Conservation (phyloP, 1,140 invertebrate genomes). For the Drosophila takahashii region DNA sequence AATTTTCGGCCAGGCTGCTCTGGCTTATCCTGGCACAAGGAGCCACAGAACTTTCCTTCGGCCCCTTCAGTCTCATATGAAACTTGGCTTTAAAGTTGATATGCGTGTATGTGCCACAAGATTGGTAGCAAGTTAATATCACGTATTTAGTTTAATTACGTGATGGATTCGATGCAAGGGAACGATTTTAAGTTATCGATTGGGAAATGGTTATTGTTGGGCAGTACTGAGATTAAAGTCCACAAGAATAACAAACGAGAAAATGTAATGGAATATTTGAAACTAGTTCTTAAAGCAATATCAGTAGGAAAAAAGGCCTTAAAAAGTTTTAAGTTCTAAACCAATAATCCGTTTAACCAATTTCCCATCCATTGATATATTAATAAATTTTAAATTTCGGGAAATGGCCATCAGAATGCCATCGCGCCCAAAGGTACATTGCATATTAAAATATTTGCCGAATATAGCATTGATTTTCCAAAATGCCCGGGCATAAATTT, state of each 20-base stretch:
- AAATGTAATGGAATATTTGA: not conserved
- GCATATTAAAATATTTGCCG: slow-evolving; percentile 44
- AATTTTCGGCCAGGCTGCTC: slow-evolving; percentile 53
- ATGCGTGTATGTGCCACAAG: slow-evolving; percentile 38
- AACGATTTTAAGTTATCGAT: slow-evolving; percentile 48
- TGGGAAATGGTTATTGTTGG: not conserved
- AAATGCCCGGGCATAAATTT: slow-evolving; percentile 14
- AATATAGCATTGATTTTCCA: slow-evolving; percentile 15
- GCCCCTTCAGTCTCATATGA: slow-evolving; percentile 38
- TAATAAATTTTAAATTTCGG: slow-evolving; percentile 13
- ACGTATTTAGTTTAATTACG: slow-evolving; percentile 76
- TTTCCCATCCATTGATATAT: not conserved
- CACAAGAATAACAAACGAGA: not conserved
- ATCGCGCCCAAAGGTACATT: slow-evolving; percentile 22
- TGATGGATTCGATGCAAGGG: slow-evolving; percentile 56
- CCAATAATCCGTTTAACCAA: too few species aligned
- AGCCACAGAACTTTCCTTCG: slow-evolving; percentile 15
- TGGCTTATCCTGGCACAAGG: slow-evolving; percentile 28
- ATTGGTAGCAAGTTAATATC: slow-evolving; percentile 70
- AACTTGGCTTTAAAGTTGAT: slow-evolving; percentile 57
- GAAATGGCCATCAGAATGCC: not conserved
- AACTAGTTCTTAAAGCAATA: not conserved
- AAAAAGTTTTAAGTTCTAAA: too few species aligned
- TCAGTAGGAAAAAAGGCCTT: too few species aligned
- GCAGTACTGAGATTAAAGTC: not conserved